Evolutionary conservation across 2,888 invertebrate genomes (phyloP).

Genomic region (Hymenopus coronatus): DNA sequence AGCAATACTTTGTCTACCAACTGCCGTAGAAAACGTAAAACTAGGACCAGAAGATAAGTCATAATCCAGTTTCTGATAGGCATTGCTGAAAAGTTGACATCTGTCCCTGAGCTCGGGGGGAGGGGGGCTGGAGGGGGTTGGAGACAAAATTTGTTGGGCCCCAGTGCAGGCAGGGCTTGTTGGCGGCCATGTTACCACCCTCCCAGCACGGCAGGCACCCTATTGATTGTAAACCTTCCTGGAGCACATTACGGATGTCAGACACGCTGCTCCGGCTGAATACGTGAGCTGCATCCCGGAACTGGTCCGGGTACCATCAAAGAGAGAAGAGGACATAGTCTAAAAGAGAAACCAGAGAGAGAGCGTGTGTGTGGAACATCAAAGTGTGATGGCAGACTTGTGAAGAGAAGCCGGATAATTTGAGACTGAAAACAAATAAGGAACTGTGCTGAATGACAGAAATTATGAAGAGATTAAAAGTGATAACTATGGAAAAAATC

Average conservation of each 20-base stretch:
- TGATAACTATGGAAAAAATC: background rate
- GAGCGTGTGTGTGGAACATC: background rate
- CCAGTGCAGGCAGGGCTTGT: background rate
- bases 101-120: background rate
- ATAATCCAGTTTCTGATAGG: background rate
- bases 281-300: slow-evolving; percentile 58
- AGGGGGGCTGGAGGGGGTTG: too few species aligned
- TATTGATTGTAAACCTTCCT: slow-evolving; percentile 52
- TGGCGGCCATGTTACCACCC: slow-evolving; percentile 49
- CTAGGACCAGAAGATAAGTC: too few species aligned
- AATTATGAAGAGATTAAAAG: background rate
- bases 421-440: background rate
- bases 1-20: too few species aligned
- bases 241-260: slow-evolving; percentile 57
- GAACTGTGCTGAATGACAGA: background rate
- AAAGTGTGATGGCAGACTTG: background rate
- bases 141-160: background rate
- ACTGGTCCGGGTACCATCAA: background rate
- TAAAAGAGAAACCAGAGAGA: background rate
- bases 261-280: slow-evolving; percentile 56
- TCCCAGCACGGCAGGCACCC: slow-evolving; percentile 42
- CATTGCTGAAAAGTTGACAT: background rate
- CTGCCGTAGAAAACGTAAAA: too few species aligned
- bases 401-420: too few species aligned
- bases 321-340: background rate